Conservation (phyloP, 2,888 invertebrate species). For the Morpho helenor region DNA sequence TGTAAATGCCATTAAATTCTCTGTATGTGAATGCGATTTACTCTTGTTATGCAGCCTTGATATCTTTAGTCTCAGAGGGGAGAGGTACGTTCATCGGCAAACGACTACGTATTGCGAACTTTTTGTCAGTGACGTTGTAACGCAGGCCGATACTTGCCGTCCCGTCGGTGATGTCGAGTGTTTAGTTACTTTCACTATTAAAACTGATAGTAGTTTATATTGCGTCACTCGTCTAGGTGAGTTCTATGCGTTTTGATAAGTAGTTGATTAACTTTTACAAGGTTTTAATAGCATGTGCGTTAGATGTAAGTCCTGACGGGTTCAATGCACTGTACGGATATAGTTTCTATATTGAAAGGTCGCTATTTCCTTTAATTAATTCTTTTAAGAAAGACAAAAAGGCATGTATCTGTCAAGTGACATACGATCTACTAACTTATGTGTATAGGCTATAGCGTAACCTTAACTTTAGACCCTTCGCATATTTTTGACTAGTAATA, state of each 20-base stretch:
- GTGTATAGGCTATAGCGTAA: too few species aligned
- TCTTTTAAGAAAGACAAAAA: too few species aligned
- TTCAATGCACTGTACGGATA: too few species aligned
- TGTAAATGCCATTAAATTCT: conserved; percentile 1
- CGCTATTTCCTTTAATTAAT: too few species aligned
- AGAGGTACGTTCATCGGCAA: conserved; percentile 3
- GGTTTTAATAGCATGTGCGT: too few species aligned
- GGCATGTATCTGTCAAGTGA: too few species aligned
- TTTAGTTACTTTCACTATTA: conserved; percentile 13
- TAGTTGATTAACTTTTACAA: too few species aligned
- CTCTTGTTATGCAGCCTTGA: conserved; percentile 16
- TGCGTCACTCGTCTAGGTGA: conserved; percentile 12
- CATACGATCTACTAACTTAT: too few species aligned
- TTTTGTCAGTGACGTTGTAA: conserved; percentile 16
- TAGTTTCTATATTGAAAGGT: too few species aligned
- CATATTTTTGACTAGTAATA: too few species aligned
- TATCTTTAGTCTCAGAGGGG: conserved; percentile 8
- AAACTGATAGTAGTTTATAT: neutral
- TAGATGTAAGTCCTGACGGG: too few species aligned
- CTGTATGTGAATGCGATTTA: conserved; percentile 1
- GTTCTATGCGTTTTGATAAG: neutral
- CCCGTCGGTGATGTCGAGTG: conserved; percentile 2
- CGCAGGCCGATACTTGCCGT: conserved; percentile 11
- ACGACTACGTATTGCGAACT: conserved; percentile 1
- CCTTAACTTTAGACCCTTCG: too few species aligned